Evolutionary conservation across 2,888 invertebrate genomes (phyloP).

Genomic region (Linnaemya tessellans): DNA sequence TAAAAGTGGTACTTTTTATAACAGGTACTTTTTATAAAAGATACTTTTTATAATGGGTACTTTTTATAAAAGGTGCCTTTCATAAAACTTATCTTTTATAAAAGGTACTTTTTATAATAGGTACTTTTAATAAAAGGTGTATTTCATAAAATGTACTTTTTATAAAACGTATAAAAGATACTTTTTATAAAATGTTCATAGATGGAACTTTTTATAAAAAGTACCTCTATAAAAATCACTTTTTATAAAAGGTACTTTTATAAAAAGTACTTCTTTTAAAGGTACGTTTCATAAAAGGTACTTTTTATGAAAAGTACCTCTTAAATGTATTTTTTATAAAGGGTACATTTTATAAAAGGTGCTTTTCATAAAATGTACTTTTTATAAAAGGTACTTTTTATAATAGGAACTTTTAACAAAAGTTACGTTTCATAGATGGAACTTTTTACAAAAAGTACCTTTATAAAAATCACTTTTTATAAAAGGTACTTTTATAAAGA

Average conservation of each 20-base stretch:
- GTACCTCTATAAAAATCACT: no score
- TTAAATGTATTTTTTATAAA: neutral
- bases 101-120: neutral
- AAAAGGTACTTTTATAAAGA: neutral
- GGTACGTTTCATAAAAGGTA: neutral
- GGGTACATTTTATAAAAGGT: neutral
- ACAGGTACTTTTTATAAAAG: neutral
- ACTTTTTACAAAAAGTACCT: no score
- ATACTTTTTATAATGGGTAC: neutral
- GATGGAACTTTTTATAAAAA: neutral
- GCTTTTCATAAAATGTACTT: neutral
- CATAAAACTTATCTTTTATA: no score
- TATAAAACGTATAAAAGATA: neutral
- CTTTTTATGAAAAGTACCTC: neutral
- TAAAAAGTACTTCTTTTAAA: neutral
- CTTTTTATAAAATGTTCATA: no score
- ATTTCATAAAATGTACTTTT: neutral
- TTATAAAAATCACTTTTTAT: neutral
- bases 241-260: neutral
- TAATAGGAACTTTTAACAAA: neutral
- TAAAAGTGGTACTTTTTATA: neutral
- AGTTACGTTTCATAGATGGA: no score
- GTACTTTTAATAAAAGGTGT: neutral
- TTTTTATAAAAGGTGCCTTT: neutral
- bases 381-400: neutral